Conservation (phyloP, 2,113 vertebrate species). For the Chloropsis cyanopogon region DNA sequence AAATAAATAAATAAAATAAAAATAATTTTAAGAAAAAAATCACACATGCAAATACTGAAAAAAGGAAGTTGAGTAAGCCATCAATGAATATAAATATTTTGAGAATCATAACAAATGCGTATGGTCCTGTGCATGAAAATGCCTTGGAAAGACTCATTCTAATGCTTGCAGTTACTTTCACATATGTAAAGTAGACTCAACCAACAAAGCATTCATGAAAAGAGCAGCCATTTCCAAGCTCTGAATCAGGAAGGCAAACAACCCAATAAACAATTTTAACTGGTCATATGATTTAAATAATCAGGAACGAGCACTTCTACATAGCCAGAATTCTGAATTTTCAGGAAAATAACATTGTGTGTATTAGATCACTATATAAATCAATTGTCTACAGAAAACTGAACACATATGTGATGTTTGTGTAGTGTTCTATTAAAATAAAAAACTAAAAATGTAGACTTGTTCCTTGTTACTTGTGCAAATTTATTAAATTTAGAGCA, state of each 20-base stretch:
- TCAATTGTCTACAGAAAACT: slow-evolving; percentile 51
- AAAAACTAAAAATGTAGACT: background rate
- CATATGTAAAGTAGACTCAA: background rate
- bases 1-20: background rate
- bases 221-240: background rate
- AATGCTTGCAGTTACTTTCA: background rate
- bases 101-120: background rate
- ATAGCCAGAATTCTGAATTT: background rate
- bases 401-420: background rate
- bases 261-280: background rate
- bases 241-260: background rate
- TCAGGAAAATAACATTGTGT: slow-evolving; percentile 53
- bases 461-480: background rate
- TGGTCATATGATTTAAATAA: slow-evolving; percentile 39
- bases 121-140: background rate
- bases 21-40: background rate
- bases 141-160: background rate
- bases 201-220: background rate
- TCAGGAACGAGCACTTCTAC: slow-evolving; percentile 29
- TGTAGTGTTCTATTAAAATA: background rate
- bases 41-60: background rate
- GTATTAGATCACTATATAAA: slow-evolving; percentile 56
- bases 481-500: background rate
- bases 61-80: background rate
- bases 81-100: background rate